Evolutionary conservation across 2,113 vertebrate species (phyloP), one percentile per base, ranked within the genome.

Genomic region (Manacus vitellinus): DNA sequence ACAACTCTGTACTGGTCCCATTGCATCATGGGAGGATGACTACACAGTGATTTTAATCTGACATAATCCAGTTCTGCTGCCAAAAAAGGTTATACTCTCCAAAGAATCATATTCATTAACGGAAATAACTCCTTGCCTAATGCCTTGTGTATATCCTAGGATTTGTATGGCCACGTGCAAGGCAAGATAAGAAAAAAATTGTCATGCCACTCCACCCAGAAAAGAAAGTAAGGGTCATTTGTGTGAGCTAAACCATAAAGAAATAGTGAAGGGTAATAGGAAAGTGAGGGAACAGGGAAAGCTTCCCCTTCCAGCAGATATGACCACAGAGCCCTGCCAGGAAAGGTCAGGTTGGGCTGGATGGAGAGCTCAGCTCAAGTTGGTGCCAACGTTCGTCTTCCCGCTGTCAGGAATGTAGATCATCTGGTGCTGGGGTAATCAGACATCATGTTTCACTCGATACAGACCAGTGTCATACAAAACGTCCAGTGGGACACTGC

Each of bases 401-500:
- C 16, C 0, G 1, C 39, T 56, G 33, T 7, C 17, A 84, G 27
- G 4, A 61, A 52, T 0, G 2, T 0, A 44, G 6, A 52, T 59
- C 23, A 59, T 20, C 44, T 61, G 31, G 51, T 54, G 47, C 47
- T 79, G 27, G 14, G 23, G 58, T 27, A 72, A 56, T 33, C 10
- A 44, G 58, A 28, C 3, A 5, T 5, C 3, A 0, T 2, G 0
- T 63, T 85, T 73, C 65, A 63, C 24, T 33, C 2, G 0, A n/a
- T 39, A 59, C 41, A 78, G 33, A 55, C 12, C 33, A 51, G 10
- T 58, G n/a, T 39, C 61, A 30, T 44, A 71, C 30, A 51, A 43
- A 1, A 66, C 54, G 37, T 39, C n/a, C 65, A 51, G 1, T 0
- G 21, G 39, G 35, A 81, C 25, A 10, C 37, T 49, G 23, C 18